Percentiles rank a stretch among this genome's conserved stretches.
phyloP scores from a whole-genome alignment of 2,113 vertebrate species.

The Ctenodactylus gundi region DNA sequence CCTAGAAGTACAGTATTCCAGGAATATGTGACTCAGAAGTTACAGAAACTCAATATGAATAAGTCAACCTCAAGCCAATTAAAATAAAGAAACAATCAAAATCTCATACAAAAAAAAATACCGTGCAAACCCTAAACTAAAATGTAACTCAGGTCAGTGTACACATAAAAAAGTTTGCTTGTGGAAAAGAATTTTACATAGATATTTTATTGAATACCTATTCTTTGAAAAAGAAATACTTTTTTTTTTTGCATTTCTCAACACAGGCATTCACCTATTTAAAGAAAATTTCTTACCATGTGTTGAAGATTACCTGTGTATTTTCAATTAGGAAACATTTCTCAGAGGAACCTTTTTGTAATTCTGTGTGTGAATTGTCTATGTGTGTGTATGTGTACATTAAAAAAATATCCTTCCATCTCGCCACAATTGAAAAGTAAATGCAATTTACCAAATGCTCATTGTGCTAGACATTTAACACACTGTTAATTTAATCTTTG shows the following conservation, averaged over 20 bases:
- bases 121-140: not conserved
- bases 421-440: not conserved
- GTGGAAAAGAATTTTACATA: not conserved
- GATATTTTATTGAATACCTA: not conserved
- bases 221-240: constrained; percentile 24
- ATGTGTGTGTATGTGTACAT: not conserved
- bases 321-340: not conserved
- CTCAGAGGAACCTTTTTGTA: not conserved
- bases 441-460: not conserved
- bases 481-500: not conserved
- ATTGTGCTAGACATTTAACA: not conserved
- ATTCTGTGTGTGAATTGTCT: not conserved
- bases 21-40: constrained; percentile 45
- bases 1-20: not conserved
- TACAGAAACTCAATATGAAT: not conserved
- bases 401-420: not conserved
- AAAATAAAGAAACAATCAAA: not conserved
- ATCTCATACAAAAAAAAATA: constrained; percentile 2
- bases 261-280: not conserved
- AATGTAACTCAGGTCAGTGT: not conserved
- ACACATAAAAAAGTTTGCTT: not conserved
- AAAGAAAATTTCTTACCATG: not conserved
- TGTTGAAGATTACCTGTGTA: not conserved
- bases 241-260: not conserved
- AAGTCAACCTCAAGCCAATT: not conserved